phyloP scores from a whole-genome alignment of 2,797 vertebrate genomes.

The Tiaroga cobitis region DNA sequence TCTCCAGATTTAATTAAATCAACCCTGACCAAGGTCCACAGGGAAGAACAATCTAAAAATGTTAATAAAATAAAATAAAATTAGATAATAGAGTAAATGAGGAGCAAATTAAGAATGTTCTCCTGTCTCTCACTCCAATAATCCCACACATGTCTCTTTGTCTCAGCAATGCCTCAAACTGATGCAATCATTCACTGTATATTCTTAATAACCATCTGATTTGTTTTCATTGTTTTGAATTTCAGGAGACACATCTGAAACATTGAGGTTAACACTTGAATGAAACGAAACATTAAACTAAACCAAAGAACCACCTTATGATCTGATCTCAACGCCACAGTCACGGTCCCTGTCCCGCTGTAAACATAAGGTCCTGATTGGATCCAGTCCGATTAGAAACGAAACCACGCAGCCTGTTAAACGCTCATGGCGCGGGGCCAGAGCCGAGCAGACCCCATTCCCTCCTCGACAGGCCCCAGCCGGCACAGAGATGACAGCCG shows the following conservation, averaged over 20 bases:
- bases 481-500: conserved; percentile 53
- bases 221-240: not conserved
- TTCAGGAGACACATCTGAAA: not conserved
- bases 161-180: not conserved
- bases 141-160: not conserved
- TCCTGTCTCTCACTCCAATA: not conserved
- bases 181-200: not conserved
- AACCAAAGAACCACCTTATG: not conserved
- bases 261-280: not conserved
- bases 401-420: conserved; percentile 12
- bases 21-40: not conserved
- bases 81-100: not conserved
- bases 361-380: conserved; percentile 38
- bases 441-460: conserved; percentile 7
- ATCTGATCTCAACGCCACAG: not conserved
- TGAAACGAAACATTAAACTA: not conserved
- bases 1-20: not conserved
- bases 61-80: not conserved
- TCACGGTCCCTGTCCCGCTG: not conserved
- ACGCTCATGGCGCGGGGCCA: conserved; percentile 25
- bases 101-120: not conserved
- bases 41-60: not conserved
- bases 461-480: conserved; percentile 40
- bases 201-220: not conserved
- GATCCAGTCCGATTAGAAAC: conserved; percentile 5